Evolutionary conservation across 2,797 vertebrate species (phyloP), one percentile per base, ranked within the genome.

Genomic region (Toxotes lorentzi): DNA sequence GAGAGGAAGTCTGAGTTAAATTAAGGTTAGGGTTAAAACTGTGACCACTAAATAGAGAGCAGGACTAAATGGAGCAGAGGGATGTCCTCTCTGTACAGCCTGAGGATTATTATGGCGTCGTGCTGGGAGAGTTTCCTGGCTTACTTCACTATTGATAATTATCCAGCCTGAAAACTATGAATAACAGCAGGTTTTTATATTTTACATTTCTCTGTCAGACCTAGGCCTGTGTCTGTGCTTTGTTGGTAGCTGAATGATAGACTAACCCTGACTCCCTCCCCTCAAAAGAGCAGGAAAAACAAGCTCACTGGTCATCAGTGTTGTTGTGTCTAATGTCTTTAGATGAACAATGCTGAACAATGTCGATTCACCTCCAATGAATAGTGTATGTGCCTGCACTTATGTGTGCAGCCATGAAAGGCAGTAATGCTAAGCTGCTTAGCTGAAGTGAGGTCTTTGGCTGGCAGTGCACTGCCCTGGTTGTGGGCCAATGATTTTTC

Each of bases 341-440:
- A 10, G 38, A n/a, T n/a, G n/a, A n/a, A n/a, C n/a, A n/a, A n/a
- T 61, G 73, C 64, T 54, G 62, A 88, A 88, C 80, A 82, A 67
- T 85, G 83, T 86, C 47, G 74, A 88, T 82, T 91, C 84, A 79
- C 82, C 77, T 84, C 81, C 47, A 45, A 30, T 86, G 82, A 90
- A 87, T 79, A 72, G 78, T 76, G 81, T 82, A 68, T 84, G 50
- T 75, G 64, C 7, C 34, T 74, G 69, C 19, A 40, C 27, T 58
- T 73, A 30, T 78, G 79, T 85, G 77, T 72, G 70, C 56, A 50
- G 30, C 78, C 38, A 81, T 91, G 77, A 91, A 88, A 87, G 84
- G 83, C 84, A 81, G 85, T 72, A 47, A 76, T 58, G 56, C 79
- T 93, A 92, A 93, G 91, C 91, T 86, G 92, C 92, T 94, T 92